Evolutionary conservation across 2,797 vertebrate species (phyloP).

Genomic region (Fratercula arctica): DNA sequence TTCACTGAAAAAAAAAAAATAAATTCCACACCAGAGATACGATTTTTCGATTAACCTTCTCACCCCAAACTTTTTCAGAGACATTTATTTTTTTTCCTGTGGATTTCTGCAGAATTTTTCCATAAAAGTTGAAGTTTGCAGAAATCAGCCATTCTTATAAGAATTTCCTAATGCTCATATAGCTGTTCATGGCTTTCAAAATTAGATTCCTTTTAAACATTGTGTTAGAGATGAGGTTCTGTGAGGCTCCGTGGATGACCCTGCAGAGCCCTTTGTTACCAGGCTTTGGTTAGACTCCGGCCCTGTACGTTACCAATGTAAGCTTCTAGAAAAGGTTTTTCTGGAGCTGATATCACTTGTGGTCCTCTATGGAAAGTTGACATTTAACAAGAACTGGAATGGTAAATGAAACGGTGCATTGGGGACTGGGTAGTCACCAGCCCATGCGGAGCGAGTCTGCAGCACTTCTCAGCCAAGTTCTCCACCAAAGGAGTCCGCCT

Average conservation of each 20-base stretch:
- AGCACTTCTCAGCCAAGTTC: background rate
- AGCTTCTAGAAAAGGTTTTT: background rate
- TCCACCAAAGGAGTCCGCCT: rapidly evolving
- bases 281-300: background rate
- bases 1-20: background rate
- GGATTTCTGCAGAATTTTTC: background rate
- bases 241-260: background rate
- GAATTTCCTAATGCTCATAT: background rate
- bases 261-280: background rate
- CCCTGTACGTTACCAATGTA: background rate
- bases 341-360: background rate
- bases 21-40: slow-evolving; percentile 26
- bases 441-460: rapidly evolving
- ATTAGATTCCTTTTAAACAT: background rate
- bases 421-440: background rate
- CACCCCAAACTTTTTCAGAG: background rate
- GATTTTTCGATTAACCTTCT: slow-evolving; percentile 60
- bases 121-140: background rate
- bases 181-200: background rate
- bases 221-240: background rate
- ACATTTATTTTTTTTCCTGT: background rate
- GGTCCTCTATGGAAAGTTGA: background rate
- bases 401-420: background rate
- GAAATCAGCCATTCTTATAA: background rate
- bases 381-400: background rate